A percentile compares a stretch with the other conserved stretches of the same genome.
phyloP scores from a whole-genome alignment of 2,113 vertebrate species.

The Carassius auratus region DNA sequence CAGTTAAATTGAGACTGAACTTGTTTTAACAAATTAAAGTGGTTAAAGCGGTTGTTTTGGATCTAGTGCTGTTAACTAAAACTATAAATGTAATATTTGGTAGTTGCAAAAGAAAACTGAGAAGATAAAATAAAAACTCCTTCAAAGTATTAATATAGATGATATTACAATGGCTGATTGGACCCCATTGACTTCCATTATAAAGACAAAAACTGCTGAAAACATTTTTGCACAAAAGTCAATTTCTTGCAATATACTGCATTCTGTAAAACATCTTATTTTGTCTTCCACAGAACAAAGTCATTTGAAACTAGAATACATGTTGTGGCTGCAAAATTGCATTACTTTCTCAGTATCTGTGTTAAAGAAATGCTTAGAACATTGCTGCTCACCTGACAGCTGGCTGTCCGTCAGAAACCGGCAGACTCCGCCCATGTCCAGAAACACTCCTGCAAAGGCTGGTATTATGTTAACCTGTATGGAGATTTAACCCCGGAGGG shows the following conservation, averaged over 20 bases:
- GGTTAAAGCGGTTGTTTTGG: neutral
- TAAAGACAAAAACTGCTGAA: neutral
- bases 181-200: neutral
- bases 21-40: neutral
- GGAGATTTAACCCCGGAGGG: constrained; percentile 30
- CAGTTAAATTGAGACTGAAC: neutral
- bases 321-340: neutral
- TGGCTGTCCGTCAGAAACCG: constrained; percentile 67
- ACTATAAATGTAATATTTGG: neutral
- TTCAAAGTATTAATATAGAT: neutral
- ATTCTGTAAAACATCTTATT: neutral
- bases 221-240: no score
- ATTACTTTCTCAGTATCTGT: neutral
- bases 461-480: constrained; percentile 87
- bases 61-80: neutral
- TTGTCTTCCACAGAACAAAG: neutral
- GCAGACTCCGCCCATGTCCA: constrained; percentile 84
- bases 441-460: constrained; percentile 81
- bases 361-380: neutral
- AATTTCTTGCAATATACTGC: no score
- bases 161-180: neutral
- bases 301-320: neutral
- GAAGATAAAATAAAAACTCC: neutral
- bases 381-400: constrained; percentile 81
- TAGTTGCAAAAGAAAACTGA: neutral